These are phyloP conservation scores for Andrena flavipes DNA, from an alignment of 2,888 invertebrate genomes.

Conservation along the genomic window DNA sequence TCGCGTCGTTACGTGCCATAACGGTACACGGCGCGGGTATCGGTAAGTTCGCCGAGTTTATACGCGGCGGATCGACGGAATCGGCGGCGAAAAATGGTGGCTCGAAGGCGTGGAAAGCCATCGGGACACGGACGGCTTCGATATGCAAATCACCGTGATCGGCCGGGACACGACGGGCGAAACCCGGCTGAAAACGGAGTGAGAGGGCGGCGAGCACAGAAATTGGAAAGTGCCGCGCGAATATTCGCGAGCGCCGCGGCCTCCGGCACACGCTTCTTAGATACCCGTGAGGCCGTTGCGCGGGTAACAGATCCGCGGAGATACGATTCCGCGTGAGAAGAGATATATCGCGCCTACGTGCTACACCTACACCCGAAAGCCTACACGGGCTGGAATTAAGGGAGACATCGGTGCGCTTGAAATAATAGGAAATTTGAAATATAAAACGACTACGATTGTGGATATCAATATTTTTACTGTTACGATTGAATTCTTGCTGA, in stretches of 20 bases:
- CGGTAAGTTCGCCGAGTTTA: constrained; percentile 43
- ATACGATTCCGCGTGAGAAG: constrained; percentile 65
- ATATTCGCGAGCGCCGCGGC: constrained; percentile 45
- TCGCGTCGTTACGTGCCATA: constrained; percentile 42
- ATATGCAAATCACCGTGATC: constrained; percentile 62
- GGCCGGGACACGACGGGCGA: constrained; percentile 37
- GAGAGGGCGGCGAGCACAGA: constrained; percentile 66
- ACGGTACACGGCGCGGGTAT: constrained; percentile 47
- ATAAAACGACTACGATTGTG: no score
- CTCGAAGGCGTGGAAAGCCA: constrained; percentile 57
- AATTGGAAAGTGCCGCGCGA: constrained; percentile 68
- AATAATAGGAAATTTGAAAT: background rate
- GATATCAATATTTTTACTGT: no score
- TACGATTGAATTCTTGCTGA: no score
- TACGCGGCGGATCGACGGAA: constrained; percentile 7
- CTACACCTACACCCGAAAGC: constrained; percentile 67
- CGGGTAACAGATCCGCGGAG: constrained; percentile 51
- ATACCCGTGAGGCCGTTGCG: constrained; percentile 15
- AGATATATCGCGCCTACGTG: constrained; percentile 72
- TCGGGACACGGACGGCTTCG: constrained; percentile 39
- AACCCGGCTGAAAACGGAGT: constrained; percentile 54
- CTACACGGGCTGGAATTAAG: constrained; percentile 37
- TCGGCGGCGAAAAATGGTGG: background rate
- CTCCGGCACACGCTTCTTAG: constrained; percentile 29
- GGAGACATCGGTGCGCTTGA: background rate